Evolutionary conservation across 1,140 invertebrate genomes (phyloP).

Genomic region (Anastatus disparis): DNA sequence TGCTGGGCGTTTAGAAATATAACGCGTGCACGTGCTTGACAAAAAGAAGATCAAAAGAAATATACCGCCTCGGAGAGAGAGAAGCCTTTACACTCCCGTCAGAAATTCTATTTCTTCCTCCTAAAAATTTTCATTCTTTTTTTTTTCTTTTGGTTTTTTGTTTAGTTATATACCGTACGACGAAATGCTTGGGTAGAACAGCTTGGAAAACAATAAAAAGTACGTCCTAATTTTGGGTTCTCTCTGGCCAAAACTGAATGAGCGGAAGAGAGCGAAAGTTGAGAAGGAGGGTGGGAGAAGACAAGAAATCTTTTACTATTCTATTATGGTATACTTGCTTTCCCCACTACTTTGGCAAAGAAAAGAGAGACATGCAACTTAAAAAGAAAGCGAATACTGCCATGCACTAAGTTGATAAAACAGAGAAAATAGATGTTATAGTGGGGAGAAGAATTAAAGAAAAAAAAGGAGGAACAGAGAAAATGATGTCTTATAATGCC

Average conservation of each 20-base stretch:
- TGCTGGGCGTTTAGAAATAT: constrained; percentile 10
- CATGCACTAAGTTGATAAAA: no score
- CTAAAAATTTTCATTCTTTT: constrained; percentile 14
- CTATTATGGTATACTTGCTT: constrained; percentile 35
- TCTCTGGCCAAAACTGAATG: neutral
- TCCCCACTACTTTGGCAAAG: no score
- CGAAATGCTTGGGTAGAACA: no score
- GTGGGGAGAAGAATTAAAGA: no score
- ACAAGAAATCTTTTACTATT: constrained; percentile 33
- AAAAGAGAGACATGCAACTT: no score
- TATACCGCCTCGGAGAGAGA: constrained; percentile 16
- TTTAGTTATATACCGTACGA: neutral
- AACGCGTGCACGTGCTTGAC: constrained; percentile 1
- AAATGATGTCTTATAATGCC: no score
- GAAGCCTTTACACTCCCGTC: constrained; percentile 8
- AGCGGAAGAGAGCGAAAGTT: neutral
- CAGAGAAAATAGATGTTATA: no score
- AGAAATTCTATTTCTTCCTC: constrained; percentile 17
- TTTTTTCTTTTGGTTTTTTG: neutral
- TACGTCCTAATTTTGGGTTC: constrained; percentile 25
- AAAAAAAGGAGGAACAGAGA: no score
- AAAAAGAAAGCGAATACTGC: no score
- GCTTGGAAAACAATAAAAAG: constrained; percentile 31
- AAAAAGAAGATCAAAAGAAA: no score
- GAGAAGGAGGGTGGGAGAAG: neutral